Evolutionary conservation across 2,888 invertebrate genomes (phyloP), one percentile per base, ranked within the genome.

Genomic region (Bembecia ichneumoniformis): DNA sequence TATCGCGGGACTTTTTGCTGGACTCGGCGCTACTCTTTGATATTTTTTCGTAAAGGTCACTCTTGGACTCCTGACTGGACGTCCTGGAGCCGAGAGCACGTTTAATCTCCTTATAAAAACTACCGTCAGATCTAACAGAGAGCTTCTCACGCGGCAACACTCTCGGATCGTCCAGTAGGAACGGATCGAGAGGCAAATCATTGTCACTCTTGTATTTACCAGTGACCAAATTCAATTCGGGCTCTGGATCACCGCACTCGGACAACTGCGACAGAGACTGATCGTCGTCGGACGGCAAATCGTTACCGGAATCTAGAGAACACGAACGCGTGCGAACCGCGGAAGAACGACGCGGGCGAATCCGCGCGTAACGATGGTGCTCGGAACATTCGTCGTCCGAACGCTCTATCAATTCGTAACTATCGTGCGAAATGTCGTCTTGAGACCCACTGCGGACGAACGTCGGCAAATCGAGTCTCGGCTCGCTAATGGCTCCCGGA

Each of bases 391-490:
- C 90, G 65, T 91, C 92, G 61, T 90, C 91, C 52, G 92, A 92
- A 68, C 93, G 92, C 72, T 95, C 95, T 54, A 95, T 84, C 17
- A 96, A 80, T 73, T 96, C 96, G 74, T 96, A 96, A 64, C 95
- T 95, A 74, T 96, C 96, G 74, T 96, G 95, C 35, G 95, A 94
- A 34, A 95, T 83, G 79, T 96, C 95, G 71, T 95, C 95, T 73
- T 95, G 95, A 9, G 95, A 95, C 56, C 91, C 92, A 52, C 89
- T 88, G 53, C 92, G 82, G 60, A 90, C 90, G 58, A 90, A 91
- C 52, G 89, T 84, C 13, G 90, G 90, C 62, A 89, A 87, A 61
- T 92, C 92, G 61, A 90, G 88, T 34, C 91, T 90, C 66, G 90
- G 90, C 68, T 91, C 92, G 51, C 91, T 90, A 3, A 91, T 90